Evolutionary conservation across 1,140 invertebrate genomes (phyloP).

Genomic region (Caerostris darwini): DNA sequence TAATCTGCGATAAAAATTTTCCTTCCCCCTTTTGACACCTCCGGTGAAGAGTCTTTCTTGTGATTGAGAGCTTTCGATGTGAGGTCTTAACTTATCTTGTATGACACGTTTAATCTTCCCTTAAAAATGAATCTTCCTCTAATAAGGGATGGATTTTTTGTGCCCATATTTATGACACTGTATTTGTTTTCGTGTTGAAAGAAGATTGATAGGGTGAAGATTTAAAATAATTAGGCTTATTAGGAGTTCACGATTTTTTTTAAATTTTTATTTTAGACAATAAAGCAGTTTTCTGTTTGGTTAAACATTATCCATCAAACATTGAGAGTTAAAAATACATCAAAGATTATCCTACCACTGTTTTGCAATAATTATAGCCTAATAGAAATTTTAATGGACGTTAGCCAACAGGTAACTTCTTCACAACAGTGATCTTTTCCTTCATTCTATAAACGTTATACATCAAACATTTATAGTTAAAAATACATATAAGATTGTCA

Average conservation of each 20-base stretch:
- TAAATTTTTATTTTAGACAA: too few relatives aligned
- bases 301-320: too few relatives aligned
- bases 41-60: slow-evolving; percentile 33
- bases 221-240: not conserved
- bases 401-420: too few relatives aligned
- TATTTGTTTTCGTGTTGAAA: not conserved
- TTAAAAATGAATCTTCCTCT: not conserved
- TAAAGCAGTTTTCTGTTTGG: too few relatives aligned
- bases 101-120: slow-evolving; percentile 25
- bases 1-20: slow-evolving; percentile 64
- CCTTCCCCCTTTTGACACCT: slow-evolving; percentile 31
- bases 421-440: too few relatives aligned
- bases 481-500: too few relatives aligned
- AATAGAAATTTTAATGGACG: too few relatives aligned
- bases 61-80: slow-evolving; percentile 32
- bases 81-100: slow-evolving; percentile 38
- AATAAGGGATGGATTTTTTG: not conserved
- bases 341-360: too few relatives aligned
- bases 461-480: too few relatives aligned
- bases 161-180: not conserved
- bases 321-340: too few relatives aligned
- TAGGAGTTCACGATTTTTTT: not conserved
- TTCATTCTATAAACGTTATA: too few relatives aligned
- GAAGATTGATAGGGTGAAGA: not conserved
- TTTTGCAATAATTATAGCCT: too few relatives aligned